Evolutionary conservation across 92 coral and sea anemone species (phyloP), one percentile per base, ranked within the genome.

Genomic region (Micromussa lordhowensis): DNA sequence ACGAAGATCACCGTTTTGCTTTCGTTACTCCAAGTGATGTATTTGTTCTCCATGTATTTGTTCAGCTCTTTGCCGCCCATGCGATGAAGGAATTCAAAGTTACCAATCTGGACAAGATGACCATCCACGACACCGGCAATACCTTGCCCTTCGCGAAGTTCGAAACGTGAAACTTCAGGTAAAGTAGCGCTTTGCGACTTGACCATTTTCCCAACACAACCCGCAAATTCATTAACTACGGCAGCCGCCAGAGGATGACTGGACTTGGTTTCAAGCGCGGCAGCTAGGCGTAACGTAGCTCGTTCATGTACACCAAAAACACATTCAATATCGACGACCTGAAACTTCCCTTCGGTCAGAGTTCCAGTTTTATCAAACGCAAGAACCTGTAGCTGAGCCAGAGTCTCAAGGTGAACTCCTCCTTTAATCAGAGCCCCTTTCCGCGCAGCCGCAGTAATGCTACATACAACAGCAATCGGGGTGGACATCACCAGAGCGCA

Each of bases 351-450:
- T 88, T 98, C 98, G 16, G 99, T 98, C 51, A 98, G 75, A 8
- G 99, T 98, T 22, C 99, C 99, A 15, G 99, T 98, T 92, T 98
- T 98, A 86, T 98, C 99, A 89, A 98, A 98, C 19, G 98, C 98
- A 40, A 98, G 90, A 40, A 88, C 86, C 57, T 91, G n/a, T n/a
- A 98, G 68, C 80, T 91, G 92, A 5, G 96, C 94, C 5, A 98
- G 90, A 13, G 96, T 96, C 82, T 98, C 99, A 79, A 98, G 87
- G 79, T 90, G 91, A 82, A 82, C 97, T 31, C 98, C 99, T 36
- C 98, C 98, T 93, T 98, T 98, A 48, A 98, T 88, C 28, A 98
- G 80, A 5, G 99, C 96, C 24, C 99, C 99, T 66, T 93, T 95
- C 21, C 98, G 96, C 66, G 99, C 98, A 78, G 98, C 98, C 66